These are phyloP conservation scores for Drosophila nikananu DNA, from an alignment of 1,140 invertebrate species.

Conservation along the genomic window DNA sequence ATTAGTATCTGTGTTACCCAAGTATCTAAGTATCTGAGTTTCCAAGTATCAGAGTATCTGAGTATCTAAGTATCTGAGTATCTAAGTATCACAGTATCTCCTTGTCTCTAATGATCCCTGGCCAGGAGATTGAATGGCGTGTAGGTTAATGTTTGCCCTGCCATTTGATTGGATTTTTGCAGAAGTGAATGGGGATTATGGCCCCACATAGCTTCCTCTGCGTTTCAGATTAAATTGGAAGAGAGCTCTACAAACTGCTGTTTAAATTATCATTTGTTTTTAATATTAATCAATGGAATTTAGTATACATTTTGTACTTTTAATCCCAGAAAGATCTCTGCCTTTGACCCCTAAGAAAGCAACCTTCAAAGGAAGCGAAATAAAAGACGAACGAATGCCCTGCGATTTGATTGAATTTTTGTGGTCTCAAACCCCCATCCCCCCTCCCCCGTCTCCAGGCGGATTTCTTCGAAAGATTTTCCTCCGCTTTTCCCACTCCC, in stretches of 20 bases:
- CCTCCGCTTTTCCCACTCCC: background rate
- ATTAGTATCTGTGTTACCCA: background rate
- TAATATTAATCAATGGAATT: constrained; percentile 5
- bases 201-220: background rate
- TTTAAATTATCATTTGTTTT: background rate
- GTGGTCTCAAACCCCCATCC: constrained; percentile 53
- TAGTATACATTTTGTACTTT: background rate
- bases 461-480: constrained; percentile 45
- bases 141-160: constrained; percentile 18
- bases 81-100: background rate
- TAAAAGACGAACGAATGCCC: constrained; percentile 19
- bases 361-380: constrained; percentile 4
- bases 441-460: too few relatives aligned
- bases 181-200: background rate
- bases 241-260: background rate
- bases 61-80: background rate
- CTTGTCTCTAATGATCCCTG: constrained; percentile 50
- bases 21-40: too few relatives aligned
- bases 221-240: background rate
- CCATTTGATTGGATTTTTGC: constrained; percentile 46
- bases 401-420: constrained; percentile 82
- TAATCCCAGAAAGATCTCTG: background rate
- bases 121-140: constrained; percentile 43
- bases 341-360: background rate
- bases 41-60: background rate